phyloP scores from a whole-genome alignment of 2,113 vertebrate genomes.

The Odontophorus gujanensis region DNA sequence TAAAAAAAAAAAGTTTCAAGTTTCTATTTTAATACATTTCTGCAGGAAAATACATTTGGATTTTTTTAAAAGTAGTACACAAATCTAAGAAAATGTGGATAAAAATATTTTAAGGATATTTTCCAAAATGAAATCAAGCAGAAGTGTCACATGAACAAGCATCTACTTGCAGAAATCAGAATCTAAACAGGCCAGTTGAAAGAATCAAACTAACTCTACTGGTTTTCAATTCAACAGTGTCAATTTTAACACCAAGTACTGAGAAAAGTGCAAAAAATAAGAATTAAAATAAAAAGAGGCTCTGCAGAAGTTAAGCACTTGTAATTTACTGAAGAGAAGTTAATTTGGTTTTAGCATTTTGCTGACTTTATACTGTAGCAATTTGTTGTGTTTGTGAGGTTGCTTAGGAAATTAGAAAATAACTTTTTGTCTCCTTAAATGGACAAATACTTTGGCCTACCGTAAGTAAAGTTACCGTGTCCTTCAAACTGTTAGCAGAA shows the following conservation, averaged over 20 bases:
- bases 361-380: background rate
- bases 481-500: background rate
- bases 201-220: background rate
- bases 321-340: background rate
- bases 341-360: background rate
- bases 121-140: background rate
- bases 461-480: background rate
- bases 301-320: background rate
- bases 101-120: background rate
- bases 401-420: background rate
- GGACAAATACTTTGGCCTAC: background rate
- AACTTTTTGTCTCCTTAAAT: background rate
- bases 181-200: background rate
- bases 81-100: background rate
- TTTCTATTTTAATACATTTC: background rate
- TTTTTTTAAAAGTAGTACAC: background rate
- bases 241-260: background rate
- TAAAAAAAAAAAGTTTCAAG: background rate
- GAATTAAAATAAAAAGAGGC: background rate
- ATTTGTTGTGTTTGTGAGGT: background rate
- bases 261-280: background rate
- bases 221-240: background rate
- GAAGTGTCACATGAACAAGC: background rate
- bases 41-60: background rate
- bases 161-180: background rate